Evolutionary conservation across 2,888 invertebrate species (phyloP), one percentile per base, ranked within the genome.

Genomic region (Ischnura elegans): DNA sequence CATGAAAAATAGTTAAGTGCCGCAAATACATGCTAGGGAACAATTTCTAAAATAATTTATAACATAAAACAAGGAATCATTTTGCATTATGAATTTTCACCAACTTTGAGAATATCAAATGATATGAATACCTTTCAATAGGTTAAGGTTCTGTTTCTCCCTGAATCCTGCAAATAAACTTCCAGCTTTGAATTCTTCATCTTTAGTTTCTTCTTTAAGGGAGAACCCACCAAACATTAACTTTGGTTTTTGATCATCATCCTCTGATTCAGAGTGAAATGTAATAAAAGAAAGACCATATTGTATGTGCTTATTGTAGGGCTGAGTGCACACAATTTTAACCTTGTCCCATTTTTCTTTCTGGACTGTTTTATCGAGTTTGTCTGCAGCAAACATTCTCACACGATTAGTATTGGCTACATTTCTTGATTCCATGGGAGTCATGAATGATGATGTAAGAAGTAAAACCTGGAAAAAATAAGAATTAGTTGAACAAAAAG

Each of bases 211-310:
- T 66, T 97, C 96, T 93, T 97, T 96, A 29, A 97, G 94, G 61
- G 95, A 95, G 94, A 97, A 97, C 93, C 96, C 95, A 25, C 97
- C 97, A 16, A 97, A 95, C 51, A 95, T 94, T n/a, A 66, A 29
- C 25, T 51, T 46, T 76, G 29, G 42, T 46, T 87, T 94, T 42
- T 94, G 94, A 8, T 94, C 94, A 93, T 94, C 94, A n/a, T 94
- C 94, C 94, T 95, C 94, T 42, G 94, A 90, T 87, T 95, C 95
- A 93, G 97, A 97, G 94, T 97, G 97, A 93, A 98, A 96, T 95
- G 97, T 98, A 93, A 99, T 96, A 96, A 99, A 99, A 0, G 98
- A 97, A 25, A 99, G 95, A 0, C 99, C 99, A 96, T 97, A 99
- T 96, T 98, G 97, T 94, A 97, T 97, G 94, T 97, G 97, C 95